Evolutionary conservation across 2,113 vertebrate genomes (phyloP), one percentile per base, ranked within the genome.

Genomic region (Galemys pyrenaicus): DNA sequence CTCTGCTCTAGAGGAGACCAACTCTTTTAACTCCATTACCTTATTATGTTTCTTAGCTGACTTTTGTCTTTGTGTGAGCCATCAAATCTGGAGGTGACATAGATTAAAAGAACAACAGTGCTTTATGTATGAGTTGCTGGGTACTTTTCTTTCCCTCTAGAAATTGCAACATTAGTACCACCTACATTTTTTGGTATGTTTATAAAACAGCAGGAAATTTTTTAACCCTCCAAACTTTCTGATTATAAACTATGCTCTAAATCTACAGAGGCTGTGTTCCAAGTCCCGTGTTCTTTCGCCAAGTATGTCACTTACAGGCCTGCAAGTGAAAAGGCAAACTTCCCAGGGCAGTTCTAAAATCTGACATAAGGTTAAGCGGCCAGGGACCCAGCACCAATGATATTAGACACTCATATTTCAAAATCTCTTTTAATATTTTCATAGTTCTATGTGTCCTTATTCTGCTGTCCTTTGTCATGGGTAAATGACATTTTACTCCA

Each of bases 241-340:
- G 97, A 94, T 96, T 97, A 77, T 95, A 97, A 98, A 95, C 97
- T 98, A 93, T 98, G 97, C 97, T 98, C 74, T 92, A 85, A 95
- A 92, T 84, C 67, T 83, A 73, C 28, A 88, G 68, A 1, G 87
- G 65, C 60, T 96, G 51, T 4, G 89, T 90, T 89, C 94, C 79
- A 89, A 67, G 92, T 85, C 95, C 97, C 96, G 88, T 3, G 3
- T 32, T n/a, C 89, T 89, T 95, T 95, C 92, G 87, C 35, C 49
- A 93, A 98, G 96, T 96, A 26, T 98, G 97, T 98, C 98, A 97
- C 82, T 97, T 58, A 19, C 87, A 74, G 67, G 78, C 94, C 90
- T 70, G 20, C 73, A 87, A 96, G 90, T 91, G 91, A 94, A 96
- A 97, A 95, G 85, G 89, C 83, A 93, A 96, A 97, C 97, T 97